Evolutionary conservation across 2,888 invertebrate genomes (phyloP), one percentile per base, ranked within the genome.

Genomic region (Drosophila imparisetae): DNA sequence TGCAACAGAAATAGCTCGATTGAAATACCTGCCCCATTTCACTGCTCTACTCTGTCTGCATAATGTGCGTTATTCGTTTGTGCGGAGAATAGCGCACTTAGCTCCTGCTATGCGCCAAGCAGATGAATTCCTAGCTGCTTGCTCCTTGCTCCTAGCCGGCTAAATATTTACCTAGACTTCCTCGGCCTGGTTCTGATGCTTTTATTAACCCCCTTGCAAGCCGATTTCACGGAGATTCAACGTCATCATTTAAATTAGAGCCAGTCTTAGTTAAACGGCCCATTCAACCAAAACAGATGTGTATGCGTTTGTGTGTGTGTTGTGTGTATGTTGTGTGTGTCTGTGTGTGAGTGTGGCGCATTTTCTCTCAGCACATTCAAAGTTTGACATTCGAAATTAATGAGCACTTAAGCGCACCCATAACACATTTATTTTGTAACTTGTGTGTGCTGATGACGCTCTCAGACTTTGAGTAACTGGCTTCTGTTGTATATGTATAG

Each of bases 371-470:
- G 45, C 55, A 48, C 53, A 45, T 57, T 59, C 80, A 68, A 78
- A 89, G 85, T 80, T 84, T 80, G 83, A 78, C 80, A 75, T 82
- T 81, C 77, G 72, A 87, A 86, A 86, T 86, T 86, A 89, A 86
- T 86, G 90, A 89, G 89, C 86, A 89, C 86, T 86, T 89, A 89
- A 89, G 89, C 89, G 80, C 85, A 86, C 89, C 80, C 89, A 89
- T 86, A 88, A 83, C 83, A 88, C 88, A 83, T 83, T 83, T 83
- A 88, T 83, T 83, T 80, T 74, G 66, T 67, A 49, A 66, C 72
- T 59, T 68, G 54, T 75, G 75, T 61, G 72, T 77, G 75, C 66
- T 62, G 65, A 72, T 77, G 77, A 76, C 77, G 59, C 61, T 42
- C 52, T 53, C 4, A n/a, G 64, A 69, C 55, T 57, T 18, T 27